Conservation (phyloP, 1,140 invertebrate species). For the Diorhabda carinulata region DNA sequence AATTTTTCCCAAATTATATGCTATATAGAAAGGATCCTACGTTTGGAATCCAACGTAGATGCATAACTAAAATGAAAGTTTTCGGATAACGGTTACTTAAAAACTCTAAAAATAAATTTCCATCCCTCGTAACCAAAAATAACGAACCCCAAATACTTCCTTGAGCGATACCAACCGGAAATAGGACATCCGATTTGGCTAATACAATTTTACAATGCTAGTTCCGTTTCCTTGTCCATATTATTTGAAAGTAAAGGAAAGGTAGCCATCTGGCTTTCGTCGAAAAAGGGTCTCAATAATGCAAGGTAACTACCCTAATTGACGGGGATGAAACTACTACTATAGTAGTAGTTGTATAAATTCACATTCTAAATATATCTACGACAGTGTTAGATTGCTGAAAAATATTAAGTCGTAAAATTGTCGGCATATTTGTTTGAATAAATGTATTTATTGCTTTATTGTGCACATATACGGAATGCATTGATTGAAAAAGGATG, state of each 20-base stretch:
- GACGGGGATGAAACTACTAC: neutral
- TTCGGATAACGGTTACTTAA: neutral
- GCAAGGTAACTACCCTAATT: neutral
- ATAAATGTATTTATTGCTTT: too few species aligned
- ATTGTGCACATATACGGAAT: too few species aligned
- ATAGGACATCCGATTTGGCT: conserved; percentile 11
- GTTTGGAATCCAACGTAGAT: too few species aligned
- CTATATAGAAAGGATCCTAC: too few species aligned
- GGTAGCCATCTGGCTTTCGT: conserved; percentile 5
- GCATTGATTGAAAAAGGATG: too few species aligned
- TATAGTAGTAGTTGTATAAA: neutral
- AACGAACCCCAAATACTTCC: neutral
- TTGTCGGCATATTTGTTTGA: too few species aligned
- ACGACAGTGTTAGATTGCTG: too few species aligned
- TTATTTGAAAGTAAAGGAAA: neutral
- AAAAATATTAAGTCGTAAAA: too few species aligned
- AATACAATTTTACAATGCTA: conserved; percentile 8
- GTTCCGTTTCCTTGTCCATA: conserved; percentile 10
- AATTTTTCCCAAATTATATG: too few species aligned
- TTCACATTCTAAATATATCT: neutral
- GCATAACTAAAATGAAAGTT: too few species aligned
- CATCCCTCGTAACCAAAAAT: neutral
- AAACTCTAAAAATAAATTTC: neutral
- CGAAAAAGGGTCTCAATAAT: neutral
- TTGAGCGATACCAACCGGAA: neutral